Base-by-base conservation (phyloP, 2,113 vertebrate genomes). In the Sylvilagus bachmani region DNA sequence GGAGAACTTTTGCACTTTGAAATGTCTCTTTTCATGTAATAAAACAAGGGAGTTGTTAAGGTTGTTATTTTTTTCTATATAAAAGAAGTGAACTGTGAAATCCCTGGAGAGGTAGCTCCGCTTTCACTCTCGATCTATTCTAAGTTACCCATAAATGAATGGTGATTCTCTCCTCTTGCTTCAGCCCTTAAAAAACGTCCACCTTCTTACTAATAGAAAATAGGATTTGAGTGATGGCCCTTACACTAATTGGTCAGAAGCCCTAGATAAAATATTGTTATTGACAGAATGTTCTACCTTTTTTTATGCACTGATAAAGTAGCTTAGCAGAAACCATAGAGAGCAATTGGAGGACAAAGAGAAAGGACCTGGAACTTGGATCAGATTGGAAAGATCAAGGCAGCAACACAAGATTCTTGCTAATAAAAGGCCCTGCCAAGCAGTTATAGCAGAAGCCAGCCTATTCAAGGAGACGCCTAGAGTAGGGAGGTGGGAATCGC, bases 201-300 rank as follows among this genome's bases (percentile, higher is more conserved):
- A 87, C 55, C 49, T 9, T 91, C 91, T 86, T 61, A 67, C 85
- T 90, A 58, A 69, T 66, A 95, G 96, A 97, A 97, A 96, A 95
- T 1, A 1, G 81, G 44, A 89, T 94, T 96, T 96, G 93, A 97
- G 77, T 96, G 94, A 96, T 97, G 91, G 96, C 67, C 84, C 95
- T 96, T 93, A 89, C 49, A 96, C 96, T 73, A 86, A 80, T 97
- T 97, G 95, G 92, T 95, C 92, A 94, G 93, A 53, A 95, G 95
- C 93, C 86, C 85, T 70, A 89, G 90, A 95, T 93, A 95, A 95
- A 97, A 97, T 92, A 97, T 86, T 96, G 89, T 95, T 96, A 91
- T 96, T 98, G 97, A 97, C 93, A 90, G 95, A 86, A 95, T 66
- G 31, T 24, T 77, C 90, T 95, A 90, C 58, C 25, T 92, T 96